Percentiles rank a stretch among this genome's conserved stretches.
phyloP scores from a whole-genome alignment of 2,888 invertebrate genomes.

The Mystacides longicornis region DNA sequence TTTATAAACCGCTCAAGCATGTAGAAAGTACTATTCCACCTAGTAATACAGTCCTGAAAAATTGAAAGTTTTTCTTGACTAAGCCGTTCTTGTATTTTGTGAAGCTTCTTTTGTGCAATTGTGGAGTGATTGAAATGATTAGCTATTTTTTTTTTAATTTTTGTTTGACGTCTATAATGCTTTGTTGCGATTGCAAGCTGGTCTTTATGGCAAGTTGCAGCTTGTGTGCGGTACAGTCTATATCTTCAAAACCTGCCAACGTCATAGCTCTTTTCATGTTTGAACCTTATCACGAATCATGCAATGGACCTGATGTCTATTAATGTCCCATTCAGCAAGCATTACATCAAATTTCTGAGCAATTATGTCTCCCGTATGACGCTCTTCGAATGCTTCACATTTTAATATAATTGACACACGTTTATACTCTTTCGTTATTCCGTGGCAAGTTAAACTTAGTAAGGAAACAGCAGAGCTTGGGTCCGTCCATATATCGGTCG shows the following conservation, averaged over 20 bases:
- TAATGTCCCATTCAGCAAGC: neutral
- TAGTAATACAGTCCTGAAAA: too few relatives aligned
- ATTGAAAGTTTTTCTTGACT: too few relatives aligned
- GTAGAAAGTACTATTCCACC: too few relatives aligned
- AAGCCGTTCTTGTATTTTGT: too few relatives aligned
- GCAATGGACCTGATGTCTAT: neutral
- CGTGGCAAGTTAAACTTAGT: slow-evolving; percentile 1
- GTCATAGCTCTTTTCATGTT: slow-evolving; percentile 2
- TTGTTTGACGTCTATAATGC: too few relatives aligned
- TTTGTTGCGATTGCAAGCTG: neutral
- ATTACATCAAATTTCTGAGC: neutral
- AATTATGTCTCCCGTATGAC: neutral
- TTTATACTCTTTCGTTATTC: neutral
- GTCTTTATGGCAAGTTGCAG: neutral
- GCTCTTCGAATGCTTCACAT: neutral
- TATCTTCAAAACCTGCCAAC: neutral
- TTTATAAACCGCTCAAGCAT: too few relatives aligned
- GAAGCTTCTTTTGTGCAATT: too few relatives aligned
- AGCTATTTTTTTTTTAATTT: too few relatives aligned
- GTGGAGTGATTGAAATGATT: too few relatives aligned
- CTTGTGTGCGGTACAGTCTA: slow-evolving; percentile 1
- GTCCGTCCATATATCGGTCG: neutral
- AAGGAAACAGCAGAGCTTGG: neutral
- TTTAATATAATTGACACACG: neutral
- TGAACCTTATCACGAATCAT: neutral